Conservation (phyloP, 2,113 vertebrate genomes). For the Calidris pygmaea region DNA sequence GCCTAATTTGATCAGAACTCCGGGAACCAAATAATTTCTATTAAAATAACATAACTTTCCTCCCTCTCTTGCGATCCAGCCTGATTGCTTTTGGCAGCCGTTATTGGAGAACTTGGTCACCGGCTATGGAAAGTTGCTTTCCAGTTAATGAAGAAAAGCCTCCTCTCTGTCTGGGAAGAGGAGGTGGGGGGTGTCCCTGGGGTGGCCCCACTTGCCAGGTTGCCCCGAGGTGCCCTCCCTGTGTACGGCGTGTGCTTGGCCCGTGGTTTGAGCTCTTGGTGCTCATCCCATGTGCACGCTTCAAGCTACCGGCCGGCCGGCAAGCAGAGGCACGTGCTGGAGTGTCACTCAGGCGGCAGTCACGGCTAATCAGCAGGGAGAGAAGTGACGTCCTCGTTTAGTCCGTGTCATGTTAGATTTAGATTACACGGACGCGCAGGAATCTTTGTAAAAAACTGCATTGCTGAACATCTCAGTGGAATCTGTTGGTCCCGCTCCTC, state of each 20-base stretch:
- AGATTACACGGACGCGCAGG: background rate
- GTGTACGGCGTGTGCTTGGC: accelerated
- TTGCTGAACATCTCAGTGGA: background rate
- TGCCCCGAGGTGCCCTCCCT: background rate
- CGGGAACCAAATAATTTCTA: slow-evolving; percentile 39
- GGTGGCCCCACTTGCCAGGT: background rate
- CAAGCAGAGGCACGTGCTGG: background rate
- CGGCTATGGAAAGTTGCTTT: slow-evolving; percentile 12
- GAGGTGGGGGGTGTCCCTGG: background rate
- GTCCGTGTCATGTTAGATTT: slow-evolving; percentile 57
- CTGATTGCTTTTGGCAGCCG: slow-evolving; percentile 42
- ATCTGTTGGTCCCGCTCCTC: accelerated
- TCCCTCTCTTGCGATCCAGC: slow-evolving; percentile 11
- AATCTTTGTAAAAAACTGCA: background rate
- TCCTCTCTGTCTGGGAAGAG: background rate
- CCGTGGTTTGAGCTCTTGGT: accelerated
- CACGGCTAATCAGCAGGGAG: slow-evolving; percentile 14
- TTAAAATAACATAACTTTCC: slow-evolving; percentile 49
- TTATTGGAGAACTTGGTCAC: background rate
- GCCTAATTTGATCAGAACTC: slow-evolving; percentile 64
- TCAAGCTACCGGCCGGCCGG: accelerated
- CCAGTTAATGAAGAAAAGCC: background rate
- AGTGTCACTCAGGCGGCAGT: slow-evolving; percentile 34
- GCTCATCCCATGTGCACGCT: accelerated
- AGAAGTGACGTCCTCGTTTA: slow-evolving; percentile 49